These are phyloP conservation scores for Phalacrocorax aristotelis DNA, from an alignment of 2,113 vertebrate species.

Conservation along the genomic window DNA sequence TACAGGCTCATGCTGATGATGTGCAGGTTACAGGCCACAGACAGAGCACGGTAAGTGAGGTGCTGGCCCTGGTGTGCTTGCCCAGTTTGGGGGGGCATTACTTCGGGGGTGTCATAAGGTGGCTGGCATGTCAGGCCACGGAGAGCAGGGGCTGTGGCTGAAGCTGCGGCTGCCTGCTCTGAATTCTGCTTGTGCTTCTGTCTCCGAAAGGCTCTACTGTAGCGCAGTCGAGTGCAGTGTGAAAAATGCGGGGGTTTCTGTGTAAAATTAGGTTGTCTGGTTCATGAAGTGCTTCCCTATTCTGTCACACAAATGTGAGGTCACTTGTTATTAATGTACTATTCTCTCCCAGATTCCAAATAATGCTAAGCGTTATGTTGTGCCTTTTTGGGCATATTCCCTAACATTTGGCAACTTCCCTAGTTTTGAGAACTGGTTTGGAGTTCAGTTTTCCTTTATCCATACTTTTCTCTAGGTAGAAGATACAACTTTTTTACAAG, in stretches of 20 bases:
- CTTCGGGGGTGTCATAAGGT: rapidly evolving
- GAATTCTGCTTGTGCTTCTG: not conserved
- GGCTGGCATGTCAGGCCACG: rapidly evolving
- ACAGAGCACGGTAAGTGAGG: rapidly evolving
- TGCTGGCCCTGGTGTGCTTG: rapidly evolving
- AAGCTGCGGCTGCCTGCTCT: not conserved
- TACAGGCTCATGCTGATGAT: rapidly evolving
- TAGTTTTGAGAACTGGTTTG: not conserved
- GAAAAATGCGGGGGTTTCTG: rapidly evolving
- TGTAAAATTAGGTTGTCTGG: not conserved
- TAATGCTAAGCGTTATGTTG: not conserved
- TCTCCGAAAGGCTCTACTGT: not conserved
- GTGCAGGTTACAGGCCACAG: rapidly evolving
- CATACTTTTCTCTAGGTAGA: not conserved
- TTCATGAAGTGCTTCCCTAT: not conserved
- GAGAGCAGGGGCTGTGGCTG: not conserved
- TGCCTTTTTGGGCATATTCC: not conserved
- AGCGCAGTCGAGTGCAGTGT: not conserved
- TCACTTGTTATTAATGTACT: not conserved
- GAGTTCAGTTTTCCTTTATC: not conserved
- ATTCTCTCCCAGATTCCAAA: not conserved
- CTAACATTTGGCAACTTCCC: not conserved
- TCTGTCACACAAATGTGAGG: not conserved
- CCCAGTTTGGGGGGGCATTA: not conserved
- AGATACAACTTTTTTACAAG: not conserved